Conservation (phyloP, 1,140 invertebrate species). For the Melipona quadrifasciata region DNA sequence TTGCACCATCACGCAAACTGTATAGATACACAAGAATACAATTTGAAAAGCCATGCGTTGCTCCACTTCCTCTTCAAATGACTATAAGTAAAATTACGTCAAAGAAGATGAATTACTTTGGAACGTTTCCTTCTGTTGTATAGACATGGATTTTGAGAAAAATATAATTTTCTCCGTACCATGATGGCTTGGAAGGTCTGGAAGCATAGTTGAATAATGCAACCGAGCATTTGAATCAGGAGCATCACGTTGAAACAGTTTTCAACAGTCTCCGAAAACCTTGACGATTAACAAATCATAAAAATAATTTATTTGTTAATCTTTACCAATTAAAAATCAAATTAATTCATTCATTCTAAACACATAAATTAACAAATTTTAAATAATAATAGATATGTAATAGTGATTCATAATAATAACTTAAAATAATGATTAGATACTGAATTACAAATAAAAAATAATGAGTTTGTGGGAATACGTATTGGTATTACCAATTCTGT, state of each 20-base stretch:
- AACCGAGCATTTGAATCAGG: conserved; percentile 64
- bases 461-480: no score
- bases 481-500: no score
- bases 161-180: conserved; percentile 43
- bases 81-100: conserved; percentile 11
- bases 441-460: no score
- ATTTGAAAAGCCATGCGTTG: conserved; percentile 36
- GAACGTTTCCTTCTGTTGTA: background rate
- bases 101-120: background rate
- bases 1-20: conserved; percentile 45
- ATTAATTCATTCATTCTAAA: no score
- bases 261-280: conserved; percentile 75
- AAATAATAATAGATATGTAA: no score
- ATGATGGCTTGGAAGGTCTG: conserved; percentile 63
- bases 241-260: conserved; percentile 70
- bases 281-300: background rate
- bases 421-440: no score
- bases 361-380: no score
- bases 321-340: no score
- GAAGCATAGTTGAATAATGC: conserved; percentile 63
- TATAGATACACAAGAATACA: conserved; percentile 38
- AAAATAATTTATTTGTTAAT: no score
- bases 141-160: background rate
- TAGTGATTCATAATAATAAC: no score
- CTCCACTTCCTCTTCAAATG: background rate